Evolutionary conservation across 2,888 invertebrate genomes (phyloP).

Genomic region (Disparrhopalites patrizii): DNA sequence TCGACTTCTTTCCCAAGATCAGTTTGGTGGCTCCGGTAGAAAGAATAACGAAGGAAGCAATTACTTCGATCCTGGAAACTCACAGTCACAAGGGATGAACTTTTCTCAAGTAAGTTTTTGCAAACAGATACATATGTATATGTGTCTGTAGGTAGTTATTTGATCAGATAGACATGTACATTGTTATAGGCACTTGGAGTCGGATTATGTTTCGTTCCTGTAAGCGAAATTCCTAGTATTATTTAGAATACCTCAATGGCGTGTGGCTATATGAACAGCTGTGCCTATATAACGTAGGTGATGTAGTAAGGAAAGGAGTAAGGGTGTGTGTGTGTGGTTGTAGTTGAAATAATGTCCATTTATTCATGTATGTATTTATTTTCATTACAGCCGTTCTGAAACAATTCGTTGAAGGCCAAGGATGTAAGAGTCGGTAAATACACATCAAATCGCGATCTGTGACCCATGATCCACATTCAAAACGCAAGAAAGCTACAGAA

Average conservation of each 20-base stretch:
- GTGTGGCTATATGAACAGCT: no score
- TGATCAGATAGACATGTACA: no score
- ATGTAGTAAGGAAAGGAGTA: background rate
- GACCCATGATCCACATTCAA: conserved; percentile 4
- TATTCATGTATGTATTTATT: background rate
- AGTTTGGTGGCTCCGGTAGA: conserved; percentile 13
- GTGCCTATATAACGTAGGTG: background rate
- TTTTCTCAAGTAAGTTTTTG: conserved; percentile 41
- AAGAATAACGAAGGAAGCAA: conserved; percentile 10
- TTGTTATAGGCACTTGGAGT: no score
- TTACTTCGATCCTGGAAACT: conserved; percentile 28
- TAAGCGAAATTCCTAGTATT: no score
- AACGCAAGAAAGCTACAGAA: no score
- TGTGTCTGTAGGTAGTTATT: no score
- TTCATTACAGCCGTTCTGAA: background rate
- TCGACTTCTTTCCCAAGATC: conserved; percentile 36
- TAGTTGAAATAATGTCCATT: no score
- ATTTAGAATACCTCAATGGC: no score
- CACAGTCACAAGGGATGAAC: conserved; percentile 37
- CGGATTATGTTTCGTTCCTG: no score
- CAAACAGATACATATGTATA: no score
- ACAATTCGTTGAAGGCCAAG: background rate
- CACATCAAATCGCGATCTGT: conserved; percentile 6
- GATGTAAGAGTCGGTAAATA: conserved; percentile 4
- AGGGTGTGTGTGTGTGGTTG: background rate